These are phyloP conservation scores for Augiades crinisus DNA, from an alignment of 2,888 invertebrate species.

Conservation along the genomic window DNA sequence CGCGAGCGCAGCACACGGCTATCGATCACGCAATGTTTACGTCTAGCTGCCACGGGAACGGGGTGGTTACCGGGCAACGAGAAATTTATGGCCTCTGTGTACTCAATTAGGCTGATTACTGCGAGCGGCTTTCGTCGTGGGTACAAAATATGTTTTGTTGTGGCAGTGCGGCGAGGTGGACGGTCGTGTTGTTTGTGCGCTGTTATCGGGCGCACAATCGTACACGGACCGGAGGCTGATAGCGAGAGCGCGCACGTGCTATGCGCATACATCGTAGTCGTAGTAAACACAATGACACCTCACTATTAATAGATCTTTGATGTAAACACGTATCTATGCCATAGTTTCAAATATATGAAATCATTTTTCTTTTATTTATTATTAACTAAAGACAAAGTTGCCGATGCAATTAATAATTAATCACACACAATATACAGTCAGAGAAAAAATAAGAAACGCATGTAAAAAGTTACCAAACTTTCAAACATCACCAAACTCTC, in stretches of 20 bases:
- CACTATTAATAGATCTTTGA: conserved; percentile 5
- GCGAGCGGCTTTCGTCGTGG: conserved; percentile 27
- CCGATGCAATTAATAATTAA: too few species aligned
- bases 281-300: conserved; percentile 24
- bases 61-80: conserved; percentile 50
- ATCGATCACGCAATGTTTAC: conserved; percentile 76
- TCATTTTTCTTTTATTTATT: too few species aligned
- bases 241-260: conserved; percentile 28
- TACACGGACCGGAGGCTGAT: conserved; percentile 27
- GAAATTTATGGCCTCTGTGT: conserved; percentile 38
- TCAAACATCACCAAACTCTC: too few species aligned
- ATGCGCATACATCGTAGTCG: conserved; percentile 10
- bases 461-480: too few species aligned
- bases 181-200: conserved; percentile 29
- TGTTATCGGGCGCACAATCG: conserved; percentile 35
- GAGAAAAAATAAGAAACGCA: too few species aligned
- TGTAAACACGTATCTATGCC: too few species aligned
- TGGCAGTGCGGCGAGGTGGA: conserved; percentile 2
- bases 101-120: conserved; percentile 36
- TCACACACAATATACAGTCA: too few species aligned
- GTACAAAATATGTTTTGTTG: conserved; percentile 5
- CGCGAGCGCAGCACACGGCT: conserved; percentile 41
- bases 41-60: conserved; percentile 74
- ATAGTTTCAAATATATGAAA: too few species aligned
- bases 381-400: too few species aligned